Evolutionary conservation across 2,113 vertebrate species (phyloP).

Genomic region (Pelodiscus sinensis): DNA sequence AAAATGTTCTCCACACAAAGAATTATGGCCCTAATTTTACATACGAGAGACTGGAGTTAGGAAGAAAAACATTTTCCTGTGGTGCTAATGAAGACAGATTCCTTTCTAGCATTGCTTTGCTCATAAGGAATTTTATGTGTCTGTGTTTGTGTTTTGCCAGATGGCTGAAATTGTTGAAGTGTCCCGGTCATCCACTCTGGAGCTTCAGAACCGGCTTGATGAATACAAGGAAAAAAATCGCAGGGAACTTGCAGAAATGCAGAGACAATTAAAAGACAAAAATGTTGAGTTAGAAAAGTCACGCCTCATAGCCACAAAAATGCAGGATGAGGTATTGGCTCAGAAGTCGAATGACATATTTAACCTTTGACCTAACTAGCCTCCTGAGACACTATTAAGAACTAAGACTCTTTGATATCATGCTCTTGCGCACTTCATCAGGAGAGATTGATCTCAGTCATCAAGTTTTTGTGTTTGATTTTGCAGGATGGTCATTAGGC

Average conservation of each 20-base stretch:
- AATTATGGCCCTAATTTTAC: not conserved
- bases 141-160: conserved; percentile 68
- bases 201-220: conserved; percentile 93
- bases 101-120: not conserved
- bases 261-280: conserved; percentile 89
- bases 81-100: not conserved
- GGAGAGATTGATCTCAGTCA: not conserved
- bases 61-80: not conserved
- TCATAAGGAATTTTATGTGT: not conserved
- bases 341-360: not conserved
- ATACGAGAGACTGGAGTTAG: not conserved
- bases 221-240: conserved; percentile 93
- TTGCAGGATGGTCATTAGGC: not conserved
- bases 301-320: conserved; percentile 74
- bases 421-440: not conserved
- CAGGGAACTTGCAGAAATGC: conserved; percentile 86
- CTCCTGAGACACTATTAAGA: not conserved
- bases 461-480: not conserved
- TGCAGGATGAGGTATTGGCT: conserved; percentile 90
- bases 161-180: conserved; percentile 89
- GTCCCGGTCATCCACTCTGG: conserved; percentile 86
- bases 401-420: not conserved
- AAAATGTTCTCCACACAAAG: not conserved
- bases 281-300: conserved; percentile 88
- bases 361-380: conserved; percentile 11